These are phyloP conservation scores for Spodoptera picta DNA, from an alignment of 2,888 invertebrate genomes.

Conservation along the genomic window DNA sequence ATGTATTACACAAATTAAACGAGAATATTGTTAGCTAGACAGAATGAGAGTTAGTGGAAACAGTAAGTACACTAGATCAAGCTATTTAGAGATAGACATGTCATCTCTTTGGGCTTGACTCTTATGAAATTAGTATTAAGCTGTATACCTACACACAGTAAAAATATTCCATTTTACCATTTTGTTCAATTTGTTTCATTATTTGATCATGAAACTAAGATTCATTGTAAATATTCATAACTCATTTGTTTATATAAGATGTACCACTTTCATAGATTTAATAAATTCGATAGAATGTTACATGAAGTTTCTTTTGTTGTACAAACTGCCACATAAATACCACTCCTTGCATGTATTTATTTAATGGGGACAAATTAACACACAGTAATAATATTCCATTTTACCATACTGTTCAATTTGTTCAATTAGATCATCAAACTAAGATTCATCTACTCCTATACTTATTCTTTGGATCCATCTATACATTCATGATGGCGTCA, in stretches of 20 bases:
- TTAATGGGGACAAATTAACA: too few species aligned
- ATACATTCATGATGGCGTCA: too few species aligned
- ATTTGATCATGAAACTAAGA: slow-evolving; percentile 25
- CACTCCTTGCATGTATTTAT: too few species aligned
- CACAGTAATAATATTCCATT: too few species aligned
- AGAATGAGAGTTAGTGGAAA: slow-evolving; percentile 26
- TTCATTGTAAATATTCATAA: slow-evolving; percentile 67
- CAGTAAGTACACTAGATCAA: slow-evolving; percentile 22
- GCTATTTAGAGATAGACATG: slow-evolving; percentile 24
- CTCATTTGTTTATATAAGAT: slow-evolving; percentile 58
- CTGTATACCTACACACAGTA: slow-evolving; percentile 53
- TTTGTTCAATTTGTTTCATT: slow-evolving; percentile 44
- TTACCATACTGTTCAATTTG: too few species aligned
- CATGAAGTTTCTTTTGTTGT: slow-evolving; percentile 34
- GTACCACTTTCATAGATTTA: slow-evolving; percentile 61
- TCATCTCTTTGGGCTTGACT: slow-evolving; percentile 76
- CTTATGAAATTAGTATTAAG: slow-evolving; percentile 58
- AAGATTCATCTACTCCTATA: too few species aligned
- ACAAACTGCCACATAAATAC: too few species aligned
- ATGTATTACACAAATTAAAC: too few species aligned
- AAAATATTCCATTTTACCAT: slow-evolving; percentile 57
- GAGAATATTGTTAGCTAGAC: slow-evolving; percentile 7
- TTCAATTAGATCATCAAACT: too few species aligned
- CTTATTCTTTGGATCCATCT: too few species aligned
- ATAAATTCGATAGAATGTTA: slow-evolving; percentile 70